Conservation (phyloP, 2,113 vertebrate genomes). For the Psilopsiagon aurifrons region DNA sequence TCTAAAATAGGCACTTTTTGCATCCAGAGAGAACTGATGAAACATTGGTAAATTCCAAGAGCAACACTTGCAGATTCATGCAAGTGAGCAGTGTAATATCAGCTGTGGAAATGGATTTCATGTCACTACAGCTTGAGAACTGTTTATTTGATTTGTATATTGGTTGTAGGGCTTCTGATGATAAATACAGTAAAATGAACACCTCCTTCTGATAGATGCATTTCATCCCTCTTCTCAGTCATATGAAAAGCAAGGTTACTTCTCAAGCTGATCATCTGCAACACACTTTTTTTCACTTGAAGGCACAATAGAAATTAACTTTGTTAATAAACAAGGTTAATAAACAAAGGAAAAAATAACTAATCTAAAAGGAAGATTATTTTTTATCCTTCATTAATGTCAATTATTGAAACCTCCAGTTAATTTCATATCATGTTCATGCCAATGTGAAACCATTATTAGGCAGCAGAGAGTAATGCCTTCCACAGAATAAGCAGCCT, state of each 20-base stretch:
- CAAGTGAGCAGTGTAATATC: background rate
- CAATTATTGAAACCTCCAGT: background rate
- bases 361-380: background rate
- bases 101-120: background rate
- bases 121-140: background rate
- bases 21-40: background rate
- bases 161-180: background rate
- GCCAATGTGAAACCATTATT: background rate
- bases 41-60: background rate
- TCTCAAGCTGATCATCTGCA: background rate
- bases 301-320: background rate
- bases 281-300: background rate
- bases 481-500: background rate
- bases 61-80: background rate
- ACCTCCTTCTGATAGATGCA: background rate
- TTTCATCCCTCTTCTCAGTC: background rate
- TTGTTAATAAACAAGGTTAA: too few species aligned
- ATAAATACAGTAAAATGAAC: background rate
- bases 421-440: background rate
- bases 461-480: background rate
- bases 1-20: background rate
- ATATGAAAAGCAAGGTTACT: background rate
- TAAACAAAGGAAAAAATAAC: background rate
- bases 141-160: background rate
- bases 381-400: background rate